Evolutionary conservation across 2,113 vertebrate species (phyloP).

Genomic region (Rousettus leschenaultii): DNA sequence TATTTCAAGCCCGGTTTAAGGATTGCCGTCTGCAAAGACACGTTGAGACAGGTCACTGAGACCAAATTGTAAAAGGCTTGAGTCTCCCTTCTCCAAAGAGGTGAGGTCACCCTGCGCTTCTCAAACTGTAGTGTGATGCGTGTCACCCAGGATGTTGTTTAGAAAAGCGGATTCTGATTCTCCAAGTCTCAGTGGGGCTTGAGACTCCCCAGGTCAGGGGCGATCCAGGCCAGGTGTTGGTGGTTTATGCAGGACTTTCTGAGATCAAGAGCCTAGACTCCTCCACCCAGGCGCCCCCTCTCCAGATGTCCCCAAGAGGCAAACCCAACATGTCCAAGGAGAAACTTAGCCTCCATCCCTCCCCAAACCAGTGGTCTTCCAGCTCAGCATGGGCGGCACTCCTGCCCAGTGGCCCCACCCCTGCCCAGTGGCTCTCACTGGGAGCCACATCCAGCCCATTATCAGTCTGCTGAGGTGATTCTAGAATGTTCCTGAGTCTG

Average conservation of each 20-base stretch:
- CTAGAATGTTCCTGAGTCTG: background rate
- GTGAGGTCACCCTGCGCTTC: background rate
- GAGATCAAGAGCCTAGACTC: background rate
- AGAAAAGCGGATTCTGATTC: background rate
- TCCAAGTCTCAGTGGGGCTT: background rate
- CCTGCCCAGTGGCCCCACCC: background rate
- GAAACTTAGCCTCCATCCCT: background rate
- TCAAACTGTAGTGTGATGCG: accelerated
- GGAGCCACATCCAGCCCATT: background rate
- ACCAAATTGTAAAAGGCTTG: too few species aligned
- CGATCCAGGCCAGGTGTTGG: too few species aligned
- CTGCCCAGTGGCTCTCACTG: background rate
- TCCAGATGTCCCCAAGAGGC: background rate
- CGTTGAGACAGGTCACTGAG: background rate
- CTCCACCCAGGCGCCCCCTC: accelerated
- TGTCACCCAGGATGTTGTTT: background rate
- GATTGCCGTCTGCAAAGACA: background rate
- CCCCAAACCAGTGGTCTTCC: background rate
- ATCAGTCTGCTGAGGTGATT: background rate
- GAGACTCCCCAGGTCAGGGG: background rate
- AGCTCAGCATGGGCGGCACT: background rate
- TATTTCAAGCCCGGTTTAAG: background rate
- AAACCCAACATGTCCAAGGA: background rate
- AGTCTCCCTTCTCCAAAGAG: background rate
- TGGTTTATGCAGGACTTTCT: too few species aligned